A percentile compares a stretch with the other conserved stretches of the same genome.
Evolutionary conservation across 30 jellyfish, hydroid and myxozoan genomes (phyloP).

Genomic region (Aurelia coerulea): DNA sequence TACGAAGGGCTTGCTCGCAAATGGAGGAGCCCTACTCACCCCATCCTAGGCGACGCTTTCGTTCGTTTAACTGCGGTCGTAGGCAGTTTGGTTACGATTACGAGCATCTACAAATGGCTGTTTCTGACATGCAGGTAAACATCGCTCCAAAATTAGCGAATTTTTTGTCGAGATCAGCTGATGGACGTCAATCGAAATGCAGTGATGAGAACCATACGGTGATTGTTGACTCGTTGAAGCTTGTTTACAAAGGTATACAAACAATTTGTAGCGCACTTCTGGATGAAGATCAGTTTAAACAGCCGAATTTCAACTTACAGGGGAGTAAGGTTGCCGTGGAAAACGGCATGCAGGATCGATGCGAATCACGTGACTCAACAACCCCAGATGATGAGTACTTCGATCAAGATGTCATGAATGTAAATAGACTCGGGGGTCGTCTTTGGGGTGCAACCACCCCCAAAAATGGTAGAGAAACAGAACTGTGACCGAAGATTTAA

Average conservation of each 20-base stretch:
- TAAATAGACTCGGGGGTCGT: slow-evolving; percentile 31
- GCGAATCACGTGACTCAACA: slow-evolving; percentile 27
- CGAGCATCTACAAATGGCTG: slow-evolving; percentile 72
- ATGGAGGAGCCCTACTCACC: slow-evolving; percentile 77
- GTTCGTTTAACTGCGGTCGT: slow-evolving; percentile 46
- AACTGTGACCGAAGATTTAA: not conserved
- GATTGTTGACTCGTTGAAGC: slow-evolving; percentile 65
- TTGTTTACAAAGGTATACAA: slow-evolving; percentile 73
- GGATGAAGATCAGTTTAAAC: slow-evolving; percentile 71
- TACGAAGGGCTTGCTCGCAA: slow-evolving; percentile 55
- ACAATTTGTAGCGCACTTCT: slow-evolving; percentile 74
- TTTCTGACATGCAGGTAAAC: slow-evolving; percentile 82
- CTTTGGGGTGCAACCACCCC: slow-evolving; percentile 38
- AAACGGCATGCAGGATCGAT: slow-evolving; percentile 42
- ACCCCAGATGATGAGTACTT: slow-evolving; percentile 55
- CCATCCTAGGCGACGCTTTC: slow-evolving; percentile 69
- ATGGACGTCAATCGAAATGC: slow-evolving; percentile 47
- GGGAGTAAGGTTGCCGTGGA: slow-evolving; percentile 29
- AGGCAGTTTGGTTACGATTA: slow-evolving; percentile 43
- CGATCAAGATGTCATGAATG: slow-evolving; percentile 54
- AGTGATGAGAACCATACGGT: slow-evolving; percentile 67
- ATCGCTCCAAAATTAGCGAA: slow-evolving; percentile 78
- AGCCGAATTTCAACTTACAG: slow-evolving; percentile 34
- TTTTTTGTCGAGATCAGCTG: slow-evolving; percentile 37
- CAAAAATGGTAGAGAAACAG: slow-evolving; percentile 40